These are phyloP conservation scores for Megaceryle maxima DNA, from an alignment of 2,113 vertebrate species.

Conservation along the genomic window DNA sequence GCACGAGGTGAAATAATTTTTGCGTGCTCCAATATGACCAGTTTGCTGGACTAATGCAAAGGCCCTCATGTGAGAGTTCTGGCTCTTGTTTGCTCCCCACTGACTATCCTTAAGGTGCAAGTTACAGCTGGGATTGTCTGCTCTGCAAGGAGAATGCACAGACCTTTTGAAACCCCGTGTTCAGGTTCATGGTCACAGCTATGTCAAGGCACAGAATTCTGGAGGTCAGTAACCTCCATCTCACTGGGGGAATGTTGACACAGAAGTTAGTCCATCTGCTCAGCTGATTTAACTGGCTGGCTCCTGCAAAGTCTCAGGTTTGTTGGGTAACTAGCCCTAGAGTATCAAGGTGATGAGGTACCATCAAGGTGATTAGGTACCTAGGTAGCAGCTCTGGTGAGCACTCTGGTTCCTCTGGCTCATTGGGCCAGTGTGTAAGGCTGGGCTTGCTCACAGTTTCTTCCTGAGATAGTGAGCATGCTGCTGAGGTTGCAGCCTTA, in stretches of 20 bases:
- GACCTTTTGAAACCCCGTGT: neutral
- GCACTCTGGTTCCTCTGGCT: neutral
- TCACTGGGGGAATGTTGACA: rapidly evolving
- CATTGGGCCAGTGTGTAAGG: rapidly evolving
- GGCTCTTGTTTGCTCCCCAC: neutral
- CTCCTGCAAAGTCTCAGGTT: neutral
- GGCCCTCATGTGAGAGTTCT: neutral
- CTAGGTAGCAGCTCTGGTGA: neutral
- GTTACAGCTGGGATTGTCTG: neutral
- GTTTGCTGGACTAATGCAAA: neutral
- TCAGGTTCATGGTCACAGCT: neutral
- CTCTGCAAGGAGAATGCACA: neutral
- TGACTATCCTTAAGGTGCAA: neutral
- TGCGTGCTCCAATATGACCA: neutral
- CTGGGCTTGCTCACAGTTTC: neutral
- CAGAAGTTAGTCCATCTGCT: neutral
- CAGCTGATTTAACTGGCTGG: neutral
- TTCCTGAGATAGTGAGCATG: neutral
- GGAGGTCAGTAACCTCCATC: rapidly evolving
- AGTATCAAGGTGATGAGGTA: neutral
- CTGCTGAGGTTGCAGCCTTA: neutral
- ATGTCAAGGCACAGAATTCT: neutral
- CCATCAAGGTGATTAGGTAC: neutral
- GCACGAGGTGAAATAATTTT: neutral
- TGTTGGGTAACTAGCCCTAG: neutral